Evolutionary conservation across 2,797 vertebrate genomes (phyloP).

Genomic region (Poeciliopsis turneri): DNA sequence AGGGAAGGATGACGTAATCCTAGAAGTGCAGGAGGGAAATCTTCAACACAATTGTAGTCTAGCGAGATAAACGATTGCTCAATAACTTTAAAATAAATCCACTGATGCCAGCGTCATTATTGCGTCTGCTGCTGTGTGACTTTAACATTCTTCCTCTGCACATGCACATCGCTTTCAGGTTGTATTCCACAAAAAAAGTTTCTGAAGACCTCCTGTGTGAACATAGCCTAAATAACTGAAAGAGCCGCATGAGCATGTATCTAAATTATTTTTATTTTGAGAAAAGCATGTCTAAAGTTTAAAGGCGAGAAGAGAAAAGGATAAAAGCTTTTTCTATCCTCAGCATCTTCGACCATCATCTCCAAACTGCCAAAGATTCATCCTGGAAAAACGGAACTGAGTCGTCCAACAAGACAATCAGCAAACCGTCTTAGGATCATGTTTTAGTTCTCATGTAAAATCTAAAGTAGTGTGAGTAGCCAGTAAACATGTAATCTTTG

Average conservation of each 20-base stretch:
- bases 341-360: slow-evolving; percentile 27
- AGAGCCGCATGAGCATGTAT: slow-evolving; percentile 2
- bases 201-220: too few relatives aligned
- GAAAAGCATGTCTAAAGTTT: slow-evolving; percentile 54
- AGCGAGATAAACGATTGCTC: neutral
- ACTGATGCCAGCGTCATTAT: too few relatives aligned
- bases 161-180: too few relatives aligned
- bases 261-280: slow-evolving; percentile 24
- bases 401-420: slow-evolving; percentile 6
- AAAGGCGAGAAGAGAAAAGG: slow-evolving; percentile 44
- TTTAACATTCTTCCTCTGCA: too few relatives aligned
- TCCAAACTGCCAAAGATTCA: slow-evolving; percentile 16
- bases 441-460: neutral
- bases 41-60: neutral
- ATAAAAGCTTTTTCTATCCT: slow-evolving; percentile 35
- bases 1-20: slow-evolving; percentile 6
- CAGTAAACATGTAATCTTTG: slow-evolving; percentile 6
- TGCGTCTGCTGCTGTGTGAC: too few relatives aligned
- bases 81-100: too few relatives aligned
- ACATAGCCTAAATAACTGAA: too few relatives aligned
- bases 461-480: neutral
- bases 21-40: neutral
- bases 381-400: slow-evolving; percentile 11
- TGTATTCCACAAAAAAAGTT: too few relatives aligned
- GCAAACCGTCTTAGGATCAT: neutral